These are phyloP conservation scores for Martes flavigula DNA, from an alignment of 2,797 vertebrate species.

Conservation along the genomic window DNA sequence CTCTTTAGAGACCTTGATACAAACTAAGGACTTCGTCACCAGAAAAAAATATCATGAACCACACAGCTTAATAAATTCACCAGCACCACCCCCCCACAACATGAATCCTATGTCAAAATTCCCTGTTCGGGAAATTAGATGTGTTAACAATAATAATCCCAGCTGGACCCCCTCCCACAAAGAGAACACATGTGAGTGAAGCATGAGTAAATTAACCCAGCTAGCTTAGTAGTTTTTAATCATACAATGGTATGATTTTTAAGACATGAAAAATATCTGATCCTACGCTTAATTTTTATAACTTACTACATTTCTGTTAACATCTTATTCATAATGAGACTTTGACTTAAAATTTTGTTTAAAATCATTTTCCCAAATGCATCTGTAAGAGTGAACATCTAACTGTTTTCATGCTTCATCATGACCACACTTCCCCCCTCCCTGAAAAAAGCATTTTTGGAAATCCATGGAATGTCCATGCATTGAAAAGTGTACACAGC, in stretches of 20 bases:
- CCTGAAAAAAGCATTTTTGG: neutral
- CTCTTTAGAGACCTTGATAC: neutral
- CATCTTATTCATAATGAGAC: neutral
- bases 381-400: neutral
- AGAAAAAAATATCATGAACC: neutral
- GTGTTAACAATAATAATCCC: neutral
- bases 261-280: neutral
- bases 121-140: neutral
- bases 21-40: neutral
- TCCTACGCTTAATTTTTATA: neutral
- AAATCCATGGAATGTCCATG: neutral
- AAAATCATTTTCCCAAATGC: neutral
- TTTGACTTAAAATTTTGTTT: neutral
- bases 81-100: neutral
- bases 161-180: neutral
- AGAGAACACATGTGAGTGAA: neutral
- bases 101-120: neutral
- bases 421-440: neutral
- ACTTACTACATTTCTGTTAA: conserved; percentile 7
- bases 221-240: neutral
- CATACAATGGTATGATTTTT: neutral
- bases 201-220: neutral
- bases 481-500: neutral
- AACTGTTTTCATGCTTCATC: neutral
- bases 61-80: neutral